Evolutionary conservation across 2,113 vertebrate genomes (phyloP).

Genomic region (Atractosteus spatula): DNA sequence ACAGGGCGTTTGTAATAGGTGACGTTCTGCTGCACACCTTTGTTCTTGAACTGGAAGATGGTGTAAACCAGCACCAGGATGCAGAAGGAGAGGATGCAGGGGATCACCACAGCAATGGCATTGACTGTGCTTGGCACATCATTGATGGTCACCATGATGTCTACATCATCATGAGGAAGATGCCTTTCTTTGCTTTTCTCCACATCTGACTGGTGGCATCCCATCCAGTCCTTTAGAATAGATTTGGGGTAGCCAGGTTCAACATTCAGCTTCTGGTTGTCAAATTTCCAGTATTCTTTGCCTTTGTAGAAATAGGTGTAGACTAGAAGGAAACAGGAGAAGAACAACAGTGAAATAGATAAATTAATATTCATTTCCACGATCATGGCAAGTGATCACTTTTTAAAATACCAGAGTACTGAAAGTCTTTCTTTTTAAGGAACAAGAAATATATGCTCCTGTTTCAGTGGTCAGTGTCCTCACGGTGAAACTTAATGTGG

Average conservation of each 20-base stretch:
- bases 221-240: conserved; percentile 97
- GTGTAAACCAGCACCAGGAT: conserved; percentile 97
- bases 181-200: conserved; percentile 86
- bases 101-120: conserved; percentile 94
- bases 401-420: too few species aligned
- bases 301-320: conserved; percentile 99
- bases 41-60: conserved; percentile 98
- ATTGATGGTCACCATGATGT: conserved; percentile 96
- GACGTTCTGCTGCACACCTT: conserved; percentile 87
- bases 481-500: too few species aligned
- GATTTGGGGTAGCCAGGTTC: conserved; percentile 93
- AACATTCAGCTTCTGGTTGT: conserved; percentile 93
- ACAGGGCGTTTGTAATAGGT: conserved; percentile 96
- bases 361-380: too few species aligned
- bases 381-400: too few species aligned
- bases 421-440: too few species aligned
- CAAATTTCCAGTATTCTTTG: conserved; percentile 97
- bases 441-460: too few species aligned
- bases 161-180: conserved; percentile 86
- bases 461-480: too few species aligned
- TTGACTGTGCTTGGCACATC: conserved; percentile 91
- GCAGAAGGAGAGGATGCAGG: conserved; percentile 93
- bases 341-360: too few species aligned
- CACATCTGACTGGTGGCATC: conserved; percentile 89
- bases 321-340: conserved; percentile 63